Percentiles rank a stretch among this genome's conserved stretches.
phyloP scores from a whole-genome alignment of 2,113 vertebrate species.

The Pagrus major region DNA sequence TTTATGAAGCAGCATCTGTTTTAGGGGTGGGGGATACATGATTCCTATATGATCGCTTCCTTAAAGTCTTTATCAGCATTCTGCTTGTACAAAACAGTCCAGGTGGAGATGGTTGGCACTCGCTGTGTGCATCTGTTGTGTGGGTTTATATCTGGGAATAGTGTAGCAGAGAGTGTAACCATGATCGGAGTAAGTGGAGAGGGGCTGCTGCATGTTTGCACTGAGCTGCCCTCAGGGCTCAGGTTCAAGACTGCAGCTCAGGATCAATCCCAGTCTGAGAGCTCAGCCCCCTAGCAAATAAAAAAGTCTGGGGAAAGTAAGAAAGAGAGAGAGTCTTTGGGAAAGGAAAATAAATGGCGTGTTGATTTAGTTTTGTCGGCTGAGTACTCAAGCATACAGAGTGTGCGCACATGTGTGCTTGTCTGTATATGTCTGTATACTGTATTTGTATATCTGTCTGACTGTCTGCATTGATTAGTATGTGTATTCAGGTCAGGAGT shows the following conservation, averaged over 20 bases:
- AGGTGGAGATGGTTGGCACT: conserved; percentile 4
- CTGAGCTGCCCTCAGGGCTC: conserved; percentile 78
- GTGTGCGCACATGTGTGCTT: background rate
- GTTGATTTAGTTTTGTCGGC: conserved; percentile 68
- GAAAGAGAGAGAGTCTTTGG: conserved; percentile 43
- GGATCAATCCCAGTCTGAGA: conserved; percentile 80
- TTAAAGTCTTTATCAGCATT: background rate
- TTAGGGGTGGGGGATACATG: background rate
- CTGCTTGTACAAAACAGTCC: conserved; percentile 20
- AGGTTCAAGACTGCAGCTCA: conserved; percentile 77
- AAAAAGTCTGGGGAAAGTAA: conserved; percentile 64
- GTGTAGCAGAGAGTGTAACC: conserved; percentile 52
- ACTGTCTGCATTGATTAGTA: conserved; percentile 32
- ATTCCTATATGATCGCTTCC: conserved; percentile 3
- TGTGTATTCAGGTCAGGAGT: conserved; percentile 35
- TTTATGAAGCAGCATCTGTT: background rate
- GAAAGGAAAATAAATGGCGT: conserved; percentile 63
- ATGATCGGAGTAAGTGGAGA: conserved; percentile 67
- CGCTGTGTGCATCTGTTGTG: conserved; percentile 19
- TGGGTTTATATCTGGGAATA: conserved; percentile 21
- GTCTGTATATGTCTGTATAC: conserved; percentile 10
- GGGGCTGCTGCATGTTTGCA: conserved; percentile 75
- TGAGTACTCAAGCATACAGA: conserved; percentile 31
- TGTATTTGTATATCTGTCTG: conserved; percentile 9
- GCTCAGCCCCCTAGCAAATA: conserved; percentile 72